Evolutionary conservation across 2,113 vertebrate genomes (phyloP).

Genomic region (Falco punctatus): DNA sequence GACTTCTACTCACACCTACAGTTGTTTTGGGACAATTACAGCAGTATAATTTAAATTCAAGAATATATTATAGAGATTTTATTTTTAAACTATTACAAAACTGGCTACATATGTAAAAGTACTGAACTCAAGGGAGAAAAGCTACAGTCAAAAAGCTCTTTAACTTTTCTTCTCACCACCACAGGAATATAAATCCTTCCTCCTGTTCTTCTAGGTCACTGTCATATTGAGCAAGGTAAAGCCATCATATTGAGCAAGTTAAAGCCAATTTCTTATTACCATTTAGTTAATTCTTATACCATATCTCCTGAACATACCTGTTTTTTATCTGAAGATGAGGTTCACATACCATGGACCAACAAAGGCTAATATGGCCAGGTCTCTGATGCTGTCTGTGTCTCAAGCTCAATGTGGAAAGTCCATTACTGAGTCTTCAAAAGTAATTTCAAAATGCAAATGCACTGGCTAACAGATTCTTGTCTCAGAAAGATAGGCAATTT

Average conservation of each 20-base stretch:
- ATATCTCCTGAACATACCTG: neutral
- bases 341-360: neutral
- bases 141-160: neutral
- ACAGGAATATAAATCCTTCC: neutral
- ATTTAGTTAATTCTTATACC: neutral
- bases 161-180: neutral
- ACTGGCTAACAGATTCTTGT: conserved; percentile 60
- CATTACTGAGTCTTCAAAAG: conserved; percentile 68
- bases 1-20: neutral
- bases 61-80: neutral
- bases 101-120: neutral
- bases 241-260: neutral
- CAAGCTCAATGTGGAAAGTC: conserved; percentile 25
- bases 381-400: conserved; percentile 8
- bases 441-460: conserved; percentile 76
- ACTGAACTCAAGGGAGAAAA: neutral
- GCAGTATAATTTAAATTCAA: neutral
- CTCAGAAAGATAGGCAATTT: conserved; percentile 65
- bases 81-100: neutral
- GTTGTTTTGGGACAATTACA: neutral
- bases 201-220: neutral
- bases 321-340: neutral
- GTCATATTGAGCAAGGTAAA: neutral
- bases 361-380: neutral
- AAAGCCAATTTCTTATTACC: neutral